Conservation (phyloP, 2,113 vertebrate species). For the Oenanthe oenanthe region DNA sequence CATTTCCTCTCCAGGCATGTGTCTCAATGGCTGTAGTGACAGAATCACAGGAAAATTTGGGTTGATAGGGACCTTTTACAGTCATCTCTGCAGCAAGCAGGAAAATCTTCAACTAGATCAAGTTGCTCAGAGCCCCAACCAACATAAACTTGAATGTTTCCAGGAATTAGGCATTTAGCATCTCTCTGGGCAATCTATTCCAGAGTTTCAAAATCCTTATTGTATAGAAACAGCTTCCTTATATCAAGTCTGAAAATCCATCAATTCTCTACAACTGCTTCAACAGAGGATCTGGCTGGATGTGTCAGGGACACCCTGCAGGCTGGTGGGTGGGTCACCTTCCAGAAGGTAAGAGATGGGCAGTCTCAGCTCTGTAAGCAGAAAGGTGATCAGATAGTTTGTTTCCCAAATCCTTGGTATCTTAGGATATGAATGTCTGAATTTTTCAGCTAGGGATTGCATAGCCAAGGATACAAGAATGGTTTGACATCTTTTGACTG, state of each 20-base stretch:
- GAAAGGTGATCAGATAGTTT: neutral
- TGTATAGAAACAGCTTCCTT: neutral
- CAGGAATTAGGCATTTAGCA: neutral
- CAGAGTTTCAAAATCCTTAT: neutral
- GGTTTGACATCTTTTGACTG: neutral
- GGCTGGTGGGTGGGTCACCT: neutral
- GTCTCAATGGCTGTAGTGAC: neutral
- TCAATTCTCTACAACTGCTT: neutral
- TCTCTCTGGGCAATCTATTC: neutral
- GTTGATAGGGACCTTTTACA: neutral
- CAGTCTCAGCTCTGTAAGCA: neutral
- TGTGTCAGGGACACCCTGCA: rapidly evolving
- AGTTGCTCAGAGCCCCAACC: neutral
- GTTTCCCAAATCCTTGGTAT: neutral
- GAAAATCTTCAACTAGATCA: neutral
- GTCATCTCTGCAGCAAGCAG: neutral
- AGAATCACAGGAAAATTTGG: neutral
- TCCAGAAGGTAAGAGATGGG: neutral
- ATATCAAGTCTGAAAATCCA: neutral
- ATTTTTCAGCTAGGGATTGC: neutral
- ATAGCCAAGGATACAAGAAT: neutral
- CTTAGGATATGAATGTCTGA: neutral
- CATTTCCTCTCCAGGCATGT: neutral
- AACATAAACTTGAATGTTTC: neutral
- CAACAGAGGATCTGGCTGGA: neutral